Evolutionary conservation across 2,888 invertebrate species (phyloP).

Genomic region (Leucophenga maculata): DNA sequence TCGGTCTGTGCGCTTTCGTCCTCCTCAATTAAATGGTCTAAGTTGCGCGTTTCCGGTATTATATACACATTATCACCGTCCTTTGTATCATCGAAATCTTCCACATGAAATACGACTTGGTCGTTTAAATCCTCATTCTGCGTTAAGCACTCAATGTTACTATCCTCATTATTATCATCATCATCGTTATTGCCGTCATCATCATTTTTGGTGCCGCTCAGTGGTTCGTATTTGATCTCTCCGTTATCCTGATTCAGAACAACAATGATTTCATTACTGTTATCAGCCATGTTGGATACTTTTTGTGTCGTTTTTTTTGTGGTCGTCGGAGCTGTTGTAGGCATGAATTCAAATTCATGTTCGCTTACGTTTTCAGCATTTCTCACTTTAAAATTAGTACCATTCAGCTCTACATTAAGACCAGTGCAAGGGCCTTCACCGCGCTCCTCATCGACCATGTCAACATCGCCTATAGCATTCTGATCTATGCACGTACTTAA

Average conservation of each 20-base stretch:
- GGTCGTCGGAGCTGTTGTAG: background rate
- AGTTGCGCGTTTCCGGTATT: background rate
- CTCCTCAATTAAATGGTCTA: background rate
- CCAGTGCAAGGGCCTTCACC: too few species aligned
- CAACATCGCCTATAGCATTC: too few species aligned
- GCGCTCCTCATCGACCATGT: too few species aligned
- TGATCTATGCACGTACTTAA: too few species aligned
- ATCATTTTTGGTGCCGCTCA: background rate
- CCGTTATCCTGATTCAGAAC: background rate
- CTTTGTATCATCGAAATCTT: background rate
- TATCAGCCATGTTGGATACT: background rate
- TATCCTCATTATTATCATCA: background rate
- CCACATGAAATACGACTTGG: background rate
- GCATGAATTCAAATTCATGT: background rate
- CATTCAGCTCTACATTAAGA: too few species aligned
- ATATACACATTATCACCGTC: background rate
- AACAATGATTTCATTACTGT: conserved; percentile 9
- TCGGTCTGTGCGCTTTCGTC: too few species aligned
- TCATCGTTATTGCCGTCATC: background rate
- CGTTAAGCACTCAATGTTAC: background rate
- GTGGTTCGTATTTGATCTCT: background rate
- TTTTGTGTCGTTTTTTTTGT: background rate
- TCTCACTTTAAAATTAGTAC: too few species aligned
- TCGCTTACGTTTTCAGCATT: background rate
- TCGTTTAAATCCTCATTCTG: background rate